phyloP scores from a whole-genome alignment of 2,113 vertebrate genomes.

The Dermatemys mawii region DNA sequence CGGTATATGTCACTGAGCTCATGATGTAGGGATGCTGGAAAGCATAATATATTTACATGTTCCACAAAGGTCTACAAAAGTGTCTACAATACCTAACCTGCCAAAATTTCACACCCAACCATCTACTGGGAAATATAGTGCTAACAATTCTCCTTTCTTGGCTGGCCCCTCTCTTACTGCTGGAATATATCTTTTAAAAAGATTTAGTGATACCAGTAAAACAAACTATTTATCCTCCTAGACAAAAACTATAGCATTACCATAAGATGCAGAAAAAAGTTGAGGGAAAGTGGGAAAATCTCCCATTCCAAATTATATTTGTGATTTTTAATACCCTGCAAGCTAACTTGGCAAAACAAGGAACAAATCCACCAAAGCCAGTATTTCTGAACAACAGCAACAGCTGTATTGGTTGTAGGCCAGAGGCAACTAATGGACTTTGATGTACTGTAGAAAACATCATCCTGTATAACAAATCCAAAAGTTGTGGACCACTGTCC shows the following conservation, averaged over 20 bases:
- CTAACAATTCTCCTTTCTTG: background rate
- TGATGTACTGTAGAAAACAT: background rate
- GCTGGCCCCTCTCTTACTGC: background rate
- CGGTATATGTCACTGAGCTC: accelerated
- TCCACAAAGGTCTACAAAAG: background rate
- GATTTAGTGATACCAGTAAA: background rate
- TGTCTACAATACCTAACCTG: background rate
- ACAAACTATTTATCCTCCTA: background rate
- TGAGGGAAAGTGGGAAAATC: background rate
- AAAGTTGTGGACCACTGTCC: background rate
- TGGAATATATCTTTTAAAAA: background rate
- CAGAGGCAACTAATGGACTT: background rate
- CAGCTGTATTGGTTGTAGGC: background rate
- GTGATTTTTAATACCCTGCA: background rate
- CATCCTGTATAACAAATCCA: background rate
- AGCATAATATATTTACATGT: background rate
- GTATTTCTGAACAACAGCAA: background rate
- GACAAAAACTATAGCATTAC: background rate
- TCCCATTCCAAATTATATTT: background rate
- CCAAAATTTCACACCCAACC: background rate
- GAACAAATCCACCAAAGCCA: accelerated
- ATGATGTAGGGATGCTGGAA: accelerated
- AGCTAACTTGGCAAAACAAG: accelerated
- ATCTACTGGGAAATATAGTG: background rate
- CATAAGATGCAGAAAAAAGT: background rate